phyloP scores from a whole-genome alignment of 2,888 invertebrate species.

The Eilema caniola region DNA sequence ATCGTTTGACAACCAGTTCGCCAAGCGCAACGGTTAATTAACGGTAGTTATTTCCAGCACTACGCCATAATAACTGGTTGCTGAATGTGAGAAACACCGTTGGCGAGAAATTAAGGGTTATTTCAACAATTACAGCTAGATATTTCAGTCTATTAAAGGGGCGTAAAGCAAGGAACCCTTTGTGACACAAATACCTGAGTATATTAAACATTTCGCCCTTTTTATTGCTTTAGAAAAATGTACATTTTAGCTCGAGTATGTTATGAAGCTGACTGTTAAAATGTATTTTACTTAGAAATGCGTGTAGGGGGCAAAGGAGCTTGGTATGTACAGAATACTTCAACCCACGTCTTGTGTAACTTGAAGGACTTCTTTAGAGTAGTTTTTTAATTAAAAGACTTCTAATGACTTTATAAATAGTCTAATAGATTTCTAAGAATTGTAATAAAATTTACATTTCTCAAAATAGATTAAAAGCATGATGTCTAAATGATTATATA shows the following conservation, averaged over 20 bases:
- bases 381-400: background rate
- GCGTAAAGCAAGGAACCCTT: constrained; percentile 18
- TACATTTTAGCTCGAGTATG: constrained; percentile 24
- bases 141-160: constrained; percentile 23
- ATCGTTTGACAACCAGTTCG: background rate
- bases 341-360: background rate
- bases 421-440: too few species aligned
- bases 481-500: too few species aligned
- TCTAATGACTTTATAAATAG: background rate
- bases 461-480: background rate
- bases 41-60: background rate
- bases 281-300: constrained; percentile 16
- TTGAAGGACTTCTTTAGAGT: background rate
- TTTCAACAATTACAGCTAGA: constrained; percentile 34
- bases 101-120: constrained; percentile 27
- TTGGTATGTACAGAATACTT: background rate
- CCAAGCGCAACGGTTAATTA: background rate
- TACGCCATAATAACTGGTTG: background rate
- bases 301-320: background rate
- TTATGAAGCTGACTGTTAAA: constrained; percentile 18
- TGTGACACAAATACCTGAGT: constrained; percentile 48
- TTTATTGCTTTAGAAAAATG: constrained; percentile 46
- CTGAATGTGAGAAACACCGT: constrained; percentile 31
- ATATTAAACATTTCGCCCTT: constrained; percentile 40
- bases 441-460: background rate